Conservation (phyloP, 2,113 vertebrate species). For the Lepisosteus osseus region DNA sequence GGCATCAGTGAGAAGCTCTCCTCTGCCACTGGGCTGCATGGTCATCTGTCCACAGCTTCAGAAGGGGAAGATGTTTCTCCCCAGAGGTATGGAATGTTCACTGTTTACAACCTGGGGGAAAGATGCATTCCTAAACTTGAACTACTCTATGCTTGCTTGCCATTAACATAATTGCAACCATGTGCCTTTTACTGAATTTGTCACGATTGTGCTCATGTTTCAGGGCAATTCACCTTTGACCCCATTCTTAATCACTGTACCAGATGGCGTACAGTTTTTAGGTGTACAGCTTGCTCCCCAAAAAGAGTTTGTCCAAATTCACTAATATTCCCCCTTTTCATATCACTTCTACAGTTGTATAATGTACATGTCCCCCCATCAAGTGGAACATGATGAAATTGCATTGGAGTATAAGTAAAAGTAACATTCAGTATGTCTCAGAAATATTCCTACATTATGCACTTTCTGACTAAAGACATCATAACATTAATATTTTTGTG, state of each 20-base stretch:
- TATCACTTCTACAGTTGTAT: no score
- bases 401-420: no score
- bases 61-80: not conserved
- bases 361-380: no score
- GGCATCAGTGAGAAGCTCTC: not conserved
- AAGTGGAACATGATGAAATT: no score
- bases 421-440: no score
- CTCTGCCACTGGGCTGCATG: not conserved
- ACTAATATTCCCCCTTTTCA: no score
- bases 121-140: not conserved
- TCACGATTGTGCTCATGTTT: not conserved
- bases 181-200: constrained; percentile 11
- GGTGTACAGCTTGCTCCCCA: not conserved
- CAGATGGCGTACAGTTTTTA: not conserved
- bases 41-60: not conserved
- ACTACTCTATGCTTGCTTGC: not conserved
- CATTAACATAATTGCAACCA: not conserved
- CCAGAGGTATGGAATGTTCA: constrained; percentile 26
- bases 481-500: no score
- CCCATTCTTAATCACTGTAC: not conserved
- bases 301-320: no score
- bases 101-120: not conserved
- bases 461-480: no score
- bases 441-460: no score
- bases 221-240: not conserved